These are phyloP conservation scores for Chlorodrepanis virens DNA, from an alignment of 2,113 vertebrate species.

Conservation along the genomic window DNA sequence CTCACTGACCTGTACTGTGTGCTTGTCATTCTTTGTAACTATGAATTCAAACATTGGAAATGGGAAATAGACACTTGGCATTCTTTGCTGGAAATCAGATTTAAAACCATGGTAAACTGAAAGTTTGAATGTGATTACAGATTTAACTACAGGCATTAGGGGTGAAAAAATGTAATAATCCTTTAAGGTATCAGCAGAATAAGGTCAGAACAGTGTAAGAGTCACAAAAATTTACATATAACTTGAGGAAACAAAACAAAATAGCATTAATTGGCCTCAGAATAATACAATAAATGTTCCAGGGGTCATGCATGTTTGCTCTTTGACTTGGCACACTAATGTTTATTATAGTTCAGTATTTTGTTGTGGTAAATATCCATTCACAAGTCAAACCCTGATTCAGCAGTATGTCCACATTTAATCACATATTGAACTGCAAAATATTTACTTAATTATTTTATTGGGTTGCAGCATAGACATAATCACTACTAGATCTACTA, in stretches of 20 bases:
- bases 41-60: rapidly evolving
- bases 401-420: neutral
- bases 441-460: neutral
- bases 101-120: neutral
- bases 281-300: neutral
- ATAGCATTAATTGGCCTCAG: neutral
- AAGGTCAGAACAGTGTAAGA: neutral
- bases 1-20: neutral
- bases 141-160: neutral
- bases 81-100: neutral
- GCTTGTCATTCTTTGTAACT: neutral
- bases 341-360: neutral
- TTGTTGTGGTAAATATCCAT: neutral
- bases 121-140: neutral
- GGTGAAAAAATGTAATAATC: neutral
- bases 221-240: neutral
- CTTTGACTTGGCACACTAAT: neutral
- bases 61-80: neutral
- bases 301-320: neutral
- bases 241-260: neutral
- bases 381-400: neutral
- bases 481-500: neutral
- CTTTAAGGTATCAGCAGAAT: neutral
- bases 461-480: neutral
- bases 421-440: neutral